Evolutionary conservation across 2,113 vertebrate species (phyloP).

Genomic region (Rhizomys pruinosus): DNA sequence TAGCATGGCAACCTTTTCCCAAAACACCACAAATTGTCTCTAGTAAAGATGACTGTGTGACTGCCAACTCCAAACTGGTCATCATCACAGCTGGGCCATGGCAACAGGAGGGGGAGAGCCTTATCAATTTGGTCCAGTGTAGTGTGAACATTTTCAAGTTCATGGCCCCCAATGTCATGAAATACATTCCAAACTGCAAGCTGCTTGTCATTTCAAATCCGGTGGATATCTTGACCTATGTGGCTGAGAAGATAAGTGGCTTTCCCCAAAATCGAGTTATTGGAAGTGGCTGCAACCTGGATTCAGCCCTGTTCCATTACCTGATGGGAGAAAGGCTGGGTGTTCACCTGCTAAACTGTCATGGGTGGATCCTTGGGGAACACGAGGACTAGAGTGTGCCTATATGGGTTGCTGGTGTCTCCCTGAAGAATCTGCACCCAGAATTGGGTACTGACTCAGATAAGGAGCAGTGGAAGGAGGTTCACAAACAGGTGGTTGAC

Average conservation of each 20-base stretch:
- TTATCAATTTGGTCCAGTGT: neutral
- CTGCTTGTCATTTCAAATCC: neutral
- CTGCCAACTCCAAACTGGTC: neutral
- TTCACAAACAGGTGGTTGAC: slow-evolving; percentile 95
- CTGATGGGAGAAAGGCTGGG: too few species aligned
- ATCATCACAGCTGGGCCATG: too few species aligned
- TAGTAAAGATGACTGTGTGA: too few species aligned
- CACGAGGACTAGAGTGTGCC: slow-evolving; percentile 84
- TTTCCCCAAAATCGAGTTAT: neutral
- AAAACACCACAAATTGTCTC: neutral
- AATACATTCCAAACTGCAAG: neutral
- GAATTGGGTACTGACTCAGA: slow-evolving; percentile 91
- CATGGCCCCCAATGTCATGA: neutral
- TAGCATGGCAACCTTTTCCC: neutral
- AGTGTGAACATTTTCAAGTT: neutral
- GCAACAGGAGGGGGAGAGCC: neutral
- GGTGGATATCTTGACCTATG: neutral
- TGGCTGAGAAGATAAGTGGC: neutral
- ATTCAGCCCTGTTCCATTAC: too few species aligned
- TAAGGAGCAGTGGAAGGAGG: slow-evolving; percentile 93
- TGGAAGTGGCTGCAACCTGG: too few species aligned
- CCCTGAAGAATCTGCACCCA: slow-evolving; percentile 92
- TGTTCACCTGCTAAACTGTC: too few species aligned
- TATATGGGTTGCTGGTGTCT: slow-evolving; percentile 95
- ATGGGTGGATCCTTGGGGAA: neutral